phyloP scores from a whole-genome alignment of 1,140 invertebrate genomes.

The Stegodyphus mimosarum region DNA sequence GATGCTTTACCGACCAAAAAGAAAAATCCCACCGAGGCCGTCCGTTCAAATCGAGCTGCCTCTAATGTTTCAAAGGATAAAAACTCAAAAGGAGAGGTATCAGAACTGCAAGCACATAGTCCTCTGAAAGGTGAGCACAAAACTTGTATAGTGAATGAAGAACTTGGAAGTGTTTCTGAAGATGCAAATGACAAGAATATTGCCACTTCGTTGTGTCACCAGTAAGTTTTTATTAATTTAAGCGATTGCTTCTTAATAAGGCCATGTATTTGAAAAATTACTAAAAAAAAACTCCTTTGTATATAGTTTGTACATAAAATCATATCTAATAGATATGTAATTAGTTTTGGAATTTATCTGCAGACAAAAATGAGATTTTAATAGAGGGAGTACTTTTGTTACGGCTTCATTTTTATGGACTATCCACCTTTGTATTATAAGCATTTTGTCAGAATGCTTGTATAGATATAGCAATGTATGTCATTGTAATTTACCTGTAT shows the following conservation, averaged over 20 bases:
- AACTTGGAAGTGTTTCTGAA: background rate
- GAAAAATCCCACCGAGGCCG: slow-evolving; percentile 5
- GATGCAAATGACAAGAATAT: background rate
- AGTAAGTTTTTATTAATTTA: background rate
- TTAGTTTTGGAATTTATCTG: slow-evolving; percentile 51
- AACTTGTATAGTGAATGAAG: background rate
- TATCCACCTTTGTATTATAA: background rate
- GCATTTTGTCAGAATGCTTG: background rate
- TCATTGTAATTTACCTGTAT: background rate
- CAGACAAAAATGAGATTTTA: slow-evolving; percentile 41
- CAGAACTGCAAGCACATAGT: too few relatives aligned
- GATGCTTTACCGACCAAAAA: slow-evolving; percentile 8
- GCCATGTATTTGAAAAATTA: background rate
- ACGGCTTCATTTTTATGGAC: slow-evolving; percentile 35
- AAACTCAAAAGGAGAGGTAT: too few relatives aligned
- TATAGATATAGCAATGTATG: background rate
- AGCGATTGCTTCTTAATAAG: background rate
- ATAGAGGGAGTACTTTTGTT: slow-evolving; percentile 55
- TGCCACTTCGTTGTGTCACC: background rate
- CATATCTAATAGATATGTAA: slow-evolving; percentile 45
- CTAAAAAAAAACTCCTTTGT: background rate
- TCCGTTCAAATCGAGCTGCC: background rate
- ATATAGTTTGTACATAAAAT: slow-evolving; percentile 54
- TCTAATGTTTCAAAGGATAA: too few relatives aligned
- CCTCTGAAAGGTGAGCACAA: too few relatives aligned